Evolutionary conservation across 2,797 vertebrate species (phyloP), one percentile per base, ranked within the genome.

Genomic region (Pelobates cultripes): DNA sequence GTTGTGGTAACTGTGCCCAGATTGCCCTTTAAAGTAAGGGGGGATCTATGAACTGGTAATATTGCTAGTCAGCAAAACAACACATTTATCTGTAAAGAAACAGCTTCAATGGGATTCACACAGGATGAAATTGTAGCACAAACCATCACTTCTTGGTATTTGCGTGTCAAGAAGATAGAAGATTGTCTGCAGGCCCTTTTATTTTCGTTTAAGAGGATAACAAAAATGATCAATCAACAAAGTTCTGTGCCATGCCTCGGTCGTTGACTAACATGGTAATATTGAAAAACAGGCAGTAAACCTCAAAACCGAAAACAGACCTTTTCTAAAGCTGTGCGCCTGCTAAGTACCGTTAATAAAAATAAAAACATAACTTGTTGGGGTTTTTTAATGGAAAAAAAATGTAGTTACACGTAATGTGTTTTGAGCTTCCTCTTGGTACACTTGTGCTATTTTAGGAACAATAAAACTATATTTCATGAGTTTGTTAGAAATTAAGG

Each of bases 131-230:
- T 10, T 28, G n/a, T 40, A 64, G 14, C 61, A 7, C 6, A 40
- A 28, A 64, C 61, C 61, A 17, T 64, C 61, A 28, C 61, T 64
- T 64, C 14, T 7, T n/a, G 28, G 61, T 40, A 14, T 28, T 57
- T 40, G 51, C 6, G 12, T 57, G 51, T 73, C 70, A 73, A 3
- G 70, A 55, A 73, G 45, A 70, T 14, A 73, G 70, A 71, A 51
- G 2, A 28, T 17, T 71, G 43, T 71, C 15, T 51, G 28, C 70
- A 41, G 45, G 47, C 28, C 12, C 17, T 57, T 55, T 72, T 44
- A 41, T 15, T 45, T 70, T 43, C 68, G 10, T 40, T 64, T 28
- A 64, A 47, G 17, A 15, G 70, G 8, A 53, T 73, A 12, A 17
- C 51, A 41, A 12, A 12, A 53, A 41, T 41, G 47, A 73, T 73